Conservation (phyloP, 1,140 invertebrate genomes). For the Drosophila sp. region DNA sequence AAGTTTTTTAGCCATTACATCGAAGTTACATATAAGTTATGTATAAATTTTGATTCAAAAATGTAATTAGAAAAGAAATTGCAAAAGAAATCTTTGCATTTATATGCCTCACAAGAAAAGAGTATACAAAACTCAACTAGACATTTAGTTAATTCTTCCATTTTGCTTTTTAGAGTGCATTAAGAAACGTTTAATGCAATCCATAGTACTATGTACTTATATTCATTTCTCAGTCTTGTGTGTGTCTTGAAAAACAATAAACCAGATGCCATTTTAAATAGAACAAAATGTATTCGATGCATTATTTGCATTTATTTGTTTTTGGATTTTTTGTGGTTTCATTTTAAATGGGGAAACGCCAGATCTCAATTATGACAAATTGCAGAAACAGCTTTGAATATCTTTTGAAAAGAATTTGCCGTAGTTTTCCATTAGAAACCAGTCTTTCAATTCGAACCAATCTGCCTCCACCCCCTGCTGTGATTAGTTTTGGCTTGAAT, state of each 20-base stretch:
- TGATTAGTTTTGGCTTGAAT: constrained; percentile 50
- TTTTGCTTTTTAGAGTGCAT: constrained; percentile 54
- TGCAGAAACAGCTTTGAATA: constrained; percentile 1
- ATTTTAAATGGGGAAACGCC: background rate
- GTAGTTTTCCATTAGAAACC: constrained; percentile 15
- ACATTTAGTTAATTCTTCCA: background rate
- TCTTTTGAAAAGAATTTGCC: background rate
- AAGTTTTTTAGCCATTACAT: too few relatives aligned
- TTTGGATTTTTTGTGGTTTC: background rate
- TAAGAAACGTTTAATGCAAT: constrained; percentile 41
- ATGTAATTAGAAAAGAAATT: too few relatives aligned
- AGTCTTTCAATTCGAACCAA: constrained; percentile 8
- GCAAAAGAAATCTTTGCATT: too few relatives aligned
- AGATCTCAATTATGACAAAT: constrained; percentile 10
- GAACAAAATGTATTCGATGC: constrained; percentile 10
- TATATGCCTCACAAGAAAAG: background rate
- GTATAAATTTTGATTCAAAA: too few relatives aligned
- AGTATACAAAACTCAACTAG: background rate
- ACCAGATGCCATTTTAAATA: constrained; percentile 49
- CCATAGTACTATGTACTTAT: too few relatives aligned
- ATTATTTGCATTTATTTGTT: background rate
- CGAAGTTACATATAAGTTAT: too few relatives aligned
- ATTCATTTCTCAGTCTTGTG: constrained; percentile 49
- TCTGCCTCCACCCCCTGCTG: constrained; percentile 42
- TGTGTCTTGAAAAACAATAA: constrained; percentile 38